Evolutionary conservation across 2,888 invertebrate genomes (phyloP), one percentile per base, ranked within the genome.

Genomic region (Desoria tigrina): DNA sequence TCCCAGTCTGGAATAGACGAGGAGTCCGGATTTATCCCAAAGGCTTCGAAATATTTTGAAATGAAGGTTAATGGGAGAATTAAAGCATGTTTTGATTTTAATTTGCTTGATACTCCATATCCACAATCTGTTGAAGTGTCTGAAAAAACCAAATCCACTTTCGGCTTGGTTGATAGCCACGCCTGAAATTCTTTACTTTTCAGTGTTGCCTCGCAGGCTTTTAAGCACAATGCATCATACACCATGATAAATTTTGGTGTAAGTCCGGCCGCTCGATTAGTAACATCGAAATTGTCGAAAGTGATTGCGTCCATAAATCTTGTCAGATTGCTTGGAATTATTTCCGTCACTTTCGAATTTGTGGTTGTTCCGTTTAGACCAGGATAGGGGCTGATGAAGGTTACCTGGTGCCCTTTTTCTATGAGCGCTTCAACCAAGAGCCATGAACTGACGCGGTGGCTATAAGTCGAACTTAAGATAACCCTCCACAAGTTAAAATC

Each of bases 391-490:
- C 61, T 57, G 42, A 72, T 55, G 42, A 72, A 59, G 26, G 72
- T 72, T 18, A 72, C 64, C n/a, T 68, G 57, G 56, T 72, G 72
- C 1, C 72, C 72, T 6, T 63, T 55, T 6, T 60, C 69, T 16
- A 67, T 64, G 11, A 72, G 39, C 11, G 58, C 64, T 39, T 59
- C 28, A 1, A 71, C 66, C 42, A 69, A 37, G 7, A 63, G 66
- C 71, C 69, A 71, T 14, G 68, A 39, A 27, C 66, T 65, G n/a
- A 62, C 61, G 18, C 68, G 66, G 55, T 72, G 72, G 42, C 68
- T 68, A 56, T 64, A 72, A 18, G 63, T 39, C 16, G 18, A 3
- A 32, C 55, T 55, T 6, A 45, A 45, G n/a, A 16, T n/a, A n/a
- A n/a, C n/a, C n/a, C n/a, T n/a, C n/a, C n/a, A 49, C 7, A 45